phyloP scores from a whole-genome alignment of 2,888 invertebrate species.

The Acronicta psi region DNA sequence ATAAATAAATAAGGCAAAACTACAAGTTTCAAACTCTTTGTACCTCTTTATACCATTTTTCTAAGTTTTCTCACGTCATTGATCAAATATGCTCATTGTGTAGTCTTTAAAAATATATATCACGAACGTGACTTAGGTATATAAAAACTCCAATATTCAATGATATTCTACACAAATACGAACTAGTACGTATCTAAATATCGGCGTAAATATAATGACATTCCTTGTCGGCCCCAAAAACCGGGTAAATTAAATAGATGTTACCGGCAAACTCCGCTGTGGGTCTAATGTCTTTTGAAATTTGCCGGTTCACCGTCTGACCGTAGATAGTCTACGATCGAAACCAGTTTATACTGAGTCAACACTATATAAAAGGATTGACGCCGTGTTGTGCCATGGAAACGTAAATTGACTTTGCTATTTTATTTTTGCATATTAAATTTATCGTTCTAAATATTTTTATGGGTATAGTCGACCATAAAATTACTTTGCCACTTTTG shows the following conservation, averaged over 20 bases:
- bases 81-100: not conserved
- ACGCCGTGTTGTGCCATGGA: conserved; percentile 1
- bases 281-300: not conserved
- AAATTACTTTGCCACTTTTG: too few relatives aligned
- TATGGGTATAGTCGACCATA: not conserved
- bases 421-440: not conserved
- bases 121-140: not conserved
- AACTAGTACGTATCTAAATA: not conserved
- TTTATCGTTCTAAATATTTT: not conserved
- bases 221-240: not conserved
- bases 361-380: not conserved
- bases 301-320: not conserved
- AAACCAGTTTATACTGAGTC: conserved; percentile 1
- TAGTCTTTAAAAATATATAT: not conserved
- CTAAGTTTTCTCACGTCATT: not conserved
- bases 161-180: not conserved
- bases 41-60: not conserved
- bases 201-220: not conserved
- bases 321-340: not conserved
- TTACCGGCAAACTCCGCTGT: not conserved
- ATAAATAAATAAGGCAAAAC: too few relatives aligned
- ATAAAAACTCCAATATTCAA: not conserved
- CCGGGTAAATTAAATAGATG: not conserved
- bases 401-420: not conserved
- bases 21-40: not conserved